Evolutionary conservation across 2,797 vertebrate genomes (phyloP), one percentile per base, ranked within the genome.

Genomic region (Spinibarbus caldwelli): DNA sequence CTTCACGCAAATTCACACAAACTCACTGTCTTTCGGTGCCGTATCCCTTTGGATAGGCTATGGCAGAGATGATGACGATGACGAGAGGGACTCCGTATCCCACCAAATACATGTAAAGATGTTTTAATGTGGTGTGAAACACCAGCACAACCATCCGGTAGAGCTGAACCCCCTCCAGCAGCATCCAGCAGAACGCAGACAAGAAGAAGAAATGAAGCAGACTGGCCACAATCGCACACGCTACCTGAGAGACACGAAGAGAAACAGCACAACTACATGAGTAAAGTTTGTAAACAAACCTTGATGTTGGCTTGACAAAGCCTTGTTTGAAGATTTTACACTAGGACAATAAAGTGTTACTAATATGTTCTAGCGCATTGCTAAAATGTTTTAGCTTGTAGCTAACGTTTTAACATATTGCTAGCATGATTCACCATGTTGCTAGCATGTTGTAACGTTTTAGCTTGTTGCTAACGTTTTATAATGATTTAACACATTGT

Each of bases 111-210:
- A 97, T 91, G 92, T 96, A 93, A 73, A 91, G 92, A 2, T 90
- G 90, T 75, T 91, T 89, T 31, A 95, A 89, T 86, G 91, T 94
- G 87, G 95, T 94, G 4, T 95, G 93, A 93, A 98, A 98, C 59
- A 98, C 97, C 36, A 92, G 93, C 54, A 98, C 96, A 82, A 98
- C 94, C 87, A 98, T 97, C 10, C 96, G 91, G 90, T 97, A 98
- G 82, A 97, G 95, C 92, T 97, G 96, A 54, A 97, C 88, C 0
- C 96, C 97, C 87, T 98, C 96, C n/a, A 98, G 90, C 79, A 95
- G 91, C 96, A 97, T 97, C 96, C 97, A 98, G 89, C 91, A 92
- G 87, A 98, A 97, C 26, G 95, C 93, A 0, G 92, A 94, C 92
- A 98, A 80, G 93, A 97, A 97, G 90, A 94, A 96, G 85, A 93